Evolutionary conservation across 2,113 vertebrate species (phyloP), one percentile per base, ranked within the genome.

Genomic region (Zosterops hypoxanthus): DNA sequence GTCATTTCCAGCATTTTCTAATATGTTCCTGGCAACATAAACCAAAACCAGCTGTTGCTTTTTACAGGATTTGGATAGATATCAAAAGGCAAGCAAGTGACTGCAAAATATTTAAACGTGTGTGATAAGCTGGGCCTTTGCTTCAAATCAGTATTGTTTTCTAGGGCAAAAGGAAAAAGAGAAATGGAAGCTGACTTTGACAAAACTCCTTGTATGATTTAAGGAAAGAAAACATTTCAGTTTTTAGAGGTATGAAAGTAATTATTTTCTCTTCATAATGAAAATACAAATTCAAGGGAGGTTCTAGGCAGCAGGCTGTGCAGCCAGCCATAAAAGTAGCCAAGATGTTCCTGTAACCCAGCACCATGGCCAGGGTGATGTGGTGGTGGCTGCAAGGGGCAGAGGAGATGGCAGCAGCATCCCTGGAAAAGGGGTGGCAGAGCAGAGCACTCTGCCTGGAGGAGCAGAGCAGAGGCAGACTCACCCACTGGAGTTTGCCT

Each of bases 321-420:
- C 78, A 77, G 55, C 2, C 19, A 42, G 52, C 52, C 2, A 1
- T 57, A 11, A 25, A 44, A 46, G 41, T 44, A 46, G 36, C 23
- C 23, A 49, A 36, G 36, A 24, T 8, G 2, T 50, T 88, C 25
- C 65, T 8, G 19, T 39, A 29, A 34, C 7, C 28, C 71, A 26
- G 47, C 0, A 0, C 33, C 5, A 2, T 44, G 31, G 23, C 65
- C 31, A 24, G 42, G 42, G 23, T 2, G 4, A 55, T 49, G 71
- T 49, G 47, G 47, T 52, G 33, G 29, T 44, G 5, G 12, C 52
- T 59, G 50, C 9, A 26, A 26, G 57, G 34, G 41, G 15, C 3
- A 5, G 9, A 18, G 44, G 39, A 31, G 26, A 77, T 77, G 31
- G 29, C 3, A 1, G n/a, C 77, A 81, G 52, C 15, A 17, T 70